Percentiles rank a stretch among this genome's conserved stretches.
These are phyloP conservation scores for Synanthedon myopaeformis DNA, from an alignment of 2,888 invertebrate genomes.

Conservation along the genomic window DNA sequence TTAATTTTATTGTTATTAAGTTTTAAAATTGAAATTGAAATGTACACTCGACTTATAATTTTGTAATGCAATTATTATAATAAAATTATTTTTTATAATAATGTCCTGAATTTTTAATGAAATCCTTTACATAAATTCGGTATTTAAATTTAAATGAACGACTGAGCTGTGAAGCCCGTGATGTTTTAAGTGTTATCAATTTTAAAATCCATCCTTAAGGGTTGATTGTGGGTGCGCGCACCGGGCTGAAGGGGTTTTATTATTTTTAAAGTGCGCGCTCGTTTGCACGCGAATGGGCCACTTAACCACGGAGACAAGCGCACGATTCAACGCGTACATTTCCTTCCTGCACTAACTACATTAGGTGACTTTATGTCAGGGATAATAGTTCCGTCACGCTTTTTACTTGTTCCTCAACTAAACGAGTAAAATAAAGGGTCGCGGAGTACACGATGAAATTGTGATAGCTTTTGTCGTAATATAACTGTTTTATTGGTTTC, in stretches of 20 bases:
- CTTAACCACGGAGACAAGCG: constrained; percentile 65
- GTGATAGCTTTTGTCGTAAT: constrained; percentile 28
- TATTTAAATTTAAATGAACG: constrained; percentile 1
- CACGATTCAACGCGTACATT: constrained; percentile 35
- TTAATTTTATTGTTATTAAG: no score
- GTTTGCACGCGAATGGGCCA: constrained; percentile 72
- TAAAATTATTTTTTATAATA: no score
- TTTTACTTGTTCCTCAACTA: constrained; percentile 52
- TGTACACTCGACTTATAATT: no score
- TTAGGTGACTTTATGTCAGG: constrained; percentile 53
- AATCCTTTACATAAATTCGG: no score
- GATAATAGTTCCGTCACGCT: constrained; percentile 62
- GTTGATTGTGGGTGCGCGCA: constrained; percentile 7
- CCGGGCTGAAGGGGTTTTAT: constrained; percentile 54
- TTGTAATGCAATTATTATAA: no score
- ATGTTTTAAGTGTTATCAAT: constrained; percentile 1
- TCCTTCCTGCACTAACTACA: constrained; percentile 46
- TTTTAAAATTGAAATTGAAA: no score
- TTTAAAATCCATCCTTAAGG: constrained; percentile 2
- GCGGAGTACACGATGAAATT: constrained; percentile 24
- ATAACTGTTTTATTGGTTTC: constrained; percentile 21
- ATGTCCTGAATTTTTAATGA: no score
- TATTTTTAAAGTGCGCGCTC: constrained; percentile 68
- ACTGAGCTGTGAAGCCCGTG: constrained; percentile 2
- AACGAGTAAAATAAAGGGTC: constrained; percentile 19